phyloP scores from a whole-genome alignment of 2,113 vertebrate genomes.

The Neodon shergylaensis region DNA sequence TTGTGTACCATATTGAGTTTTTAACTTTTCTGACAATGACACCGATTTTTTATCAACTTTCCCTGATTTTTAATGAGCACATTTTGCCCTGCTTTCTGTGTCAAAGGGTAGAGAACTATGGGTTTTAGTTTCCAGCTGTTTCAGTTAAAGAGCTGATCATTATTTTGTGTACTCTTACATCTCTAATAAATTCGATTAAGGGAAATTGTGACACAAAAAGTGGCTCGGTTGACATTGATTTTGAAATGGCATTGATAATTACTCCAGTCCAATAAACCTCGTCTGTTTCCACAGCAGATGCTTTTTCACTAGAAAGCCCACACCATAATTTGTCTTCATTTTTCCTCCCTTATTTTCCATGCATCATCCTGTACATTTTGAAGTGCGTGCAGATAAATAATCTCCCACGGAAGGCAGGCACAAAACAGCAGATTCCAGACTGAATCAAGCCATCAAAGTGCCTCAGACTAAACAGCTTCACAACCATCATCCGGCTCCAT shows the following conservation, averaged over 20 bases:
- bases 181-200: conserved; percentile 75
- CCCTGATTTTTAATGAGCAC: conserved; percentile 76
- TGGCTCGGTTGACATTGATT: conserved; percentile 72
- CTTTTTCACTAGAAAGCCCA: not conserved
- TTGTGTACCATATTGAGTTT: conserved; percentile 64
- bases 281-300: conserved; percentile 65
- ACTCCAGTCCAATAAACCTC: conserved; percentile 64
- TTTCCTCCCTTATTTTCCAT: conserved; percentile 28
- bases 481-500: conserved; percentile 69
- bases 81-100: conserved; percentile 52
- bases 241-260: conserved; percentile 73
- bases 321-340: conserved; percentile 64
- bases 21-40: conserved; percentile 61
- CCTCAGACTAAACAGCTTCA: conserved; percentile 52
- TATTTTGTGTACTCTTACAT: conserved; percentile 71
- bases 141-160: conserved; percentile 73
- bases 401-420: conserved; percentile 65
- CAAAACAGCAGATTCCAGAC: conserved; percentile 64
- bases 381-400: conserved; percentile 55
- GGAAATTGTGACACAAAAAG: conserved; percentile 52
- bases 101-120: conserved; percentile 60
- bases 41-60: conserved; percentile 25
- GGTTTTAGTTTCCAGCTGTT: conserved; percentile 66
- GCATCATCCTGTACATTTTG: conserved; percentile 22
- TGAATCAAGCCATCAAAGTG: conserved; percentile 74